Conservation (phyloP, 2,888 invertebrate species). For the Lissonota sp. region DNA sequence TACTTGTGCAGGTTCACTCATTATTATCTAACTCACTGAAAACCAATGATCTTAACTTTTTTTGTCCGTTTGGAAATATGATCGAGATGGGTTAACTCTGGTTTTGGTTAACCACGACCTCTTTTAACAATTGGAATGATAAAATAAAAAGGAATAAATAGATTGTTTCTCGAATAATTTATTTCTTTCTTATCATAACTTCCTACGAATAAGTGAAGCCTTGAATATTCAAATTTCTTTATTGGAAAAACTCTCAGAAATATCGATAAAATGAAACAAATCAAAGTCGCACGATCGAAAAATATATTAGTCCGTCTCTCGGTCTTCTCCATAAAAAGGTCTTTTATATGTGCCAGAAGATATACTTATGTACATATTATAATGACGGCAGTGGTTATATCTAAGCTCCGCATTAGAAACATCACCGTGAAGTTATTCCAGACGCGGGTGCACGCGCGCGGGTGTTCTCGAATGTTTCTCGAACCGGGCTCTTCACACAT, state of each 20-base stretch:
- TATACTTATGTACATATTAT: slow-evolving; percentile 25
- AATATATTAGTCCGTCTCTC: slow-evolving; percentile 14
- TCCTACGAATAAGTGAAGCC: too few species aligned
- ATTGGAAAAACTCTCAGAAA: neutral
- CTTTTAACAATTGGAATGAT: too few species aligned
- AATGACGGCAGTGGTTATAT: slow-evolving; percentile 21
- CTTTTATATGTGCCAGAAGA: slow-evolving; percentile 9
- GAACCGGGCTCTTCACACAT: neutral
- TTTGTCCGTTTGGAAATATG: too few species aligned
- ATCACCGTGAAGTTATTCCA: slow-evolving; percentile 76
- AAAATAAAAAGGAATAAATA: too few species aligned
- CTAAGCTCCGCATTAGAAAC: slow-evolving; percentile 78
- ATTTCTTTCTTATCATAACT: too few species aligned
- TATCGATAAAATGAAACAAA: slow-evolving; percentile 21
- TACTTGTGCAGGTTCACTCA: too few species aligned
- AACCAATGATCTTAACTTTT: too few species aligned
- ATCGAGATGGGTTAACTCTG: too few species aligned
- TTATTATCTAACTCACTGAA: too few species aligned
- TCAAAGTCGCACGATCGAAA: slow-evolving; percentile 54
- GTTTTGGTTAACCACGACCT: too few species aligned
- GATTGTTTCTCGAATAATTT: too few species aligned
- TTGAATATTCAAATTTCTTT: too few species aligned
- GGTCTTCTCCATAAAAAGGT: slow-evolving; percentile 11
- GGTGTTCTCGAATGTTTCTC: slow-evolving; percentile 33
- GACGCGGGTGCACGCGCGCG: slow-evolving; percentile 58